phyloP scores from a whole-genome alignment of 2,797 vertebrate genomes.

The Characodon lateralis region DNA sequence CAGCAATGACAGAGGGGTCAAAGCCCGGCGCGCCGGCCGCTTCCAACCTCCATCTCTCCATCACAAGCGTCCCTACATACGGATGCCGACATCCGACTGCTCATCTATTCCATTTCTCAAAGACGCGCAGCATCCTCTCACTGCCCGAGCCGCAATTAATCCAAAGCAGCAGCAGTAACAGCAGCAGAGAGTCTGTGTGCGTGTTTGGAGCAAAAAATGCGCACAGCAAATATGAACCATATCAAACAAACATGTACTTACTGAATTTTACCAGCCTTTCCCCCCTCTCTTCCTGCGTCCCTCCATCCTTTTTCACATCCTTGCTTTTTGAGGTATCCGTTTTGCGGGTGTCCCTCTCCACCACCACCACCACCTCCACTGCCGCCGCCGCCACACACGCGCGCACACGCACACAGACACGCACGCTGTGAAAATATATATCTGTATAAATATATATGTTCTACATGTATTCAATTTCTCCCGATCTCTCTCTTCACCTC shows the following conservation, averaged over 20 bases:
- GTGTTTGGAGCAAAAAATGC: slow-evolving; percentile 46
- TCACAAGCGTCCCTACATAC: slow-evolving; percentile 61
- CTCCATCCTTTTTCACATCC: slow-evolving; percentile 86
- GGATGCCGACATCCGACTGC: slow-evolving; percentile 73
- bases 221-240: slow-evolving; percentile 72
- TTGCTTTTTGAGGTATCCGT: slow-evolving; percentile 85
- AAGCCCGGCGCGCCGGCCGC: slow-evolving; percentile 78
- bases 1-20: slow-evolving; percentile 90
- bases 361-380: slow-evolving; percentile 49
- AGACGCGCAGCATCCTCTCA: slow-evolving; percentile 69
- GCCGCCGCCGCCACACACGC: slow-evolving; percentile 43
- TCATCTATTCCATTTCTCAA: slow-evolving; percentile 65
- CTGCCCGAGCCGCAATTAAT: slow-evolving; percentile 71
- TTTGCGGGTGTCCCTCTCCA: slow-evolving; percentile 78
- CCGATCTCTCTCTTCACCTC: slow-evolving; percentile 75
- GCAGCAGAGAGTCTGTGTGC: slow-evolving; percentile 42
- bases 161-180: slow-evolving; percentile 27
- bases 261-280: slow-evolving; percentile 85
- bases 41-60: slow-evolving; percentile 74
- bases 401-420: slow-evolving; percentile 31
- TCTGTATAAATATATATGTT: slow-evolving; percentile 80
- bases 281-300: slow-evolving; percentile 84
- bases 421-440: slow-evolving; percentile 70
- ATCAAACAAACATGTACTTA: slow-evolving; percentile 76
- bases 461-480: slow-evolving; percentile 85